Evolutionary conservation across 2,888 invertebrate species (phyloP).

Genomic region (Hyles lineata): DNA sequence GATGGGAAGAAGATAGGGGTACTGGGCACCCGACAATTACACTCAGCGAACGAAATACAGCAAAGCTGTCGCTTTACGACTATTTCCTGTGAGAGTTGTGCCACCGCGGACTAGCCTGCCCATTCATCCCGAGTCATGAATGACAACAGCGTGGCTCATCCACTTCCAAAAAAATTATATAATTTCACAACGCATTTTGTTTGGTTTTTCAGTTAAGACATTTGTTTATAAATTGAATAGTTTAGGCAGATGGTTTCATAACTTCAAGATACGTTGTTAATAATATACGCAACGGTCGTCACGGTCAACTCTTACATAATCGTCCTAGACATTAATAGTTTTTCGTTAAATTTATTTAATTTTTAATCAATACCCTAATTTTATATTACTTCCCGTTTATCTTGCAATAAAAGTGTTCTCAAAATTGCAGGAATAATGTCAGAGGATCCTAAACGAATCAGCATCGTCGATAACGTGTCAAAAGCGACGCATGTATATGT

Average conservation of each 20-base stretch:
- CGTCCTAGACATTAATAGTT: not conserved
- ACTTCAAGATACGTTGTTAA: not conserved
- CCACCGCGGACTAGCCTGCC: no score
- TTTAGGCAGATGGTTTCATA: not conserved
- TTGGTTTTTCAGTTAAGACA: not conserved
- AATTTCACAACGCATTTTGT: no score
- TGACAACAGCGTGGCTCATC: no score
- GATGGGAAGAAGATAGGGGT: no score
- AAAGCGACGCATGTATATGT: constrained; percentile 14
- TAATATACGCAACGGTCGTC: not conserved
- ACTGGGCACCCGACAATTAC: no score
- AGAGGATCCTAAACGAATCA: not conserved
- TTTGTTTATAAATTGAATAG: not conserved
- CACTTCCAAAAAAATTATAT: no score
- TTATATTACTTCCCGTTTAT: not conserved
- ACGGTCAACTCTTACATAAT: constrained; percentile 3
- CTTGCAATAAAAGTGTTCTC: not conserved
- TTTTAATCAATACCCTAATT: not conserved
- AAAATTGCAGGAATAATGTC: not conserved
- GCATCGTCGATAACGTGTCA: not conserved
- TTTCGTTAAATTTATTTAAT: not conserved
- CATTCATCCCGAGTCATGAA: no score
- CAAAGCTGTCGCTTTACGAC: no score
- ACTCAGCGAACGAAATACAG: no score
- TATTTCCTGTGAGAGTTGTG: no score